phyloP scores from a whole-genome alignment of 2,888 invertebrate genomes.

The Protodeltote pygarga region DNA sequence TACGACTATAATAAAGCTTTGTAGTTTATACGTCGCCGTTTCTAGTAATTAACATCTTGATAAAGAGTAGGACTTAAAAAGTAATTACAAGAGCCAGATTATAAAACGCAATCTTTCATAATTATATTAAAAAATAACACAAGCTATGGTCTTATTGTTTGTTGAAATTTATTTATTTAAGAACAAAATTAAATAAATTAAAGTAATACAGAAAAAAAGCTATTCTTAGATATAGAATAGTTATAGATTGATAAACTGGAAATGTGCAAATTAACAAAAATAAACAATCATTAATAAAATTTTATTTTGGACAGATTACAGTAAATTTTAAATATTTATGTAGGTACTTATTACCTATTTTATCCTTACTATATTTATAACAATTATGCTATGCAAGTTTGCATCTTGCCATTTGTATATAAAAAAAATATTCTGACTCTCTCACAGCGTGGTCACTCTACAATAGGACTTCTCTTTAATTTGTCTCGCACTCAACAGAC shows the following conservation, averaged over 20 bases:
- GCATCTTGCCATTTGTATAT: no score
- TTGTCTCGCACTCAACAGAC: constrained; percentile 68
- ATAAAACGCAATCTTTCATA: constrained; percentile 39
- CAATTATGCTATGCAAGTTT: no score
- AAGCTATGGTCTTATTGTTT: constrained; percentile 47
- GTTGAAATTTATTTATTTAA: constrained; percentile 22
- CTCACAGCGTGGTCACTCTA: constrained; percentile 46
- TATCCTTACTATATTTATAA: no score
- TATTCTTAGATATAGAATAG: no score
- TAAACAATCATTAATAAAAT: no score
- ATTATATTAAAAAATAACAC: constrained; percentile 46
- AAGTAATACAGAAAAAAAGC: no score
- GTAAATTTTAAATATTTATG: no score
- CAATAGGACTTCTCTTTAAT: constrained; percentile 70
- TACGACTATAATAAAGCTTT: constrained; percentile 21
- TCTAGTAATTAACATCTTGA: constrained; percentile 37
- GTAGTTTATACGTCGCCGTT: constrained; percentile 27
- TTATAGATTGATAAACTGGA: no score
- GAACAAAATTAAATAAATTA: no score
- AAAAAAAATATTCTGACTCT: neutral
- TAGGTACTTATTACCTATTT: no score
- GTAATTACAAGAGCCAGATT: constrained; percentile 43
- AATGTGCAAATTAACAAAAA: no score
- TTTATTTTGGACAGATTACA: no score
- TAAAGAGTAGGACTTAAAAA: constrained; percentile 37